Evolutionary conservation across 2,888 invertebrate genomes (phyloP).

Genomic region (Pristionchus entomophagus): DNA sequence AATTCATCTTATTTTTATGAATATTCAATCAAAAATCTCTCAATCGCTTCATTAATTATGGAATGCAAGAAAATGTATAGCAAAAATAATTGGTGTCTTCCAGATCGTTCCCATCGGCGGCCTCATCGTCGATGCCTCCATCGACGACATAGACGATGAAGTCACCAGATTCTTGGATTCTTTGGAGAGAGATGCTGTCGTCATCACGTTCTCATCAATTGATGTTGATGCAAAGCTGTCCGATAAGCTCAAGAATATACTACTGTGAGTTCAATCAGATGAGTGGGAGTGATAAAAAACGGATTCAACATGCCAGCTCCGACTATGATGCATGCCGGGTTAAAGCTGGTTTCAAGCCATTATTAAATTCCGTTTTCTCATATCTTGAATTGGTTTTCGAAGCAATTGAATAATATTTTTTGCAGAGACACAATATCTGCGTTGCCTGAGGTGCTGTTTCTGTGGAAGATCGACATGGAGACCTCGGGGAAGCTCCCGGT

Average conservation of each 20-base stretch:
- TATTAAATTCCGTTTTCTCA: too few relatives aligned
- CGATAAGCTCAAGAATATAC: neutral
- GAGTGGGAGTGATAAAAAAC: too few relatives aligned
- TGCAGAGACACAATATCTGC: neutral
- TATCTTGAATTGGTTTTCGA: neutral
- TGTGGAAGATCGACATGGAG: neutral
- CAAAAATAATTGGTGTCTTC: neutral
- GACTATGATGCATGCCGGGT: too few relatives aligned
- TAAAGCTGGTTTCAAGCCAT: too few relatives aligned
- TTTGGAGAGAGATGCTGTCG: neutral
- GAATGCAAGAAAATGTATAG: too few relatives aligned
- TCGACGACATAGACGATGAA: neutral
- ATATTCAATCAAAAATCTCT: neutral
- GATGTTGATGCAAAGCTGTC: neutral
- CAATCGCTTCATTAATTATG: neutral
- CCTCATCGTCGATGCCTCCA: neutral
- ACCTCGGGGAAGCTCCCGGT: neutral
- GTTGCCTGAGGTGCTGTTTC: neutral
- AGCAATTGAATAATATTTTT: too few relatives aligned
- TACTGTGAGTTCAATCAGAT: too few relatives aligned
- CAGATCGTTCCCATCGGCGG: constrained; percentile 35
- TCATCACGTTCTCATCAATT: constrained; percentile 9
- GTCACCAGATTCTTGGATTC: neutral
- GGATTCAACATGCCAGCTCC: too few relatives aligned
- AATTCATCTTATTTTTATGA: neutral